These are phyloP conservation scores for Drosophila nigromelanica DNA, from an alignment of 1,140 invertebrate genomes.

Conservation along the genomic window DNA sequence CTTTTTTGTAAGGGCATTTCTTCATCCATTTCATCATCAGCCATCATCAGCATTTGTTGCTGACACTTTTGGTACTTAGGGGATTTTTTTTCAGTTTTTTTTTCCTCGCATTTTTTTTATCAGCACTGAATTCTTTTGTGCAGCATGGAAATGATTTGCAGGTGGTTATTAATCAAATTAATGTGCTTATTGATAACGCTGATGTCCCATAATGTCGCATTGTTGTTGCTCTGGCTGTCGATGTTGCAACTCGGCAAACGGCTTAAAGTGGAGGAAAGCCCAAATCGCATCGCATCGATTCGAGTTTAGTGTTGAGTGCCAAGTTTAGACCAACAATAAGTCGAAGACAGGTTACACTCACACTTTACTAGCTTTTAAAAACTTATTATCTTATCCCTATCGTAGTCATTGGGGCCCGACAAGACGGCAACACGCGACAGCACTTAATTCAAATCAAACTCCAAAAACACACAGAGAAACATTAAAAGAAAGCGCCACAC, in stretches of 20 bases:
- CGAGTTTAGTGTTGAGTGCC: not conserved
- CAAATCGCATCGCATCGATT: not conserved
- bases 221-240: constrained; percentile 24
- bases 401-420: constrained; percentile 38
- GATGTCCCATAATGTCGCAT: constrained; percentile 60
- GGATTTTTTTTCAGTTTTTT: constrained; percentile 20
- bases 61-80: constrained; percentile 78
- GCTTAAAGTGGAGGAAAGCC: constrained; percentile 46
- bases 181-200: constrained; percentile 81
- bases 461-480: constrained; percentile 22
- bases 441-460: constrained; percentile 72
- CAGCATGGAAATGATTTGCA: constrained; percentile 80
- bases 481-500: constrained; percentile 66
- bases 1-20: constrained; percentile 71
- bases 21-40: constrained; percentile 51
- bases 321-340: constrained; percentile 6
- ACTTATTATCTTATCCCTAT: constrained; percentile 73
- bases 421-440: constrained; percentile 57
- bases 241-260: constrained; percentile 26
- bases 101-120: constrained; percentile 47
- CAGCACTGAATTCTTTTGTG: constrained; percentile 63
- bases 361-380: constrained; percentile 73
- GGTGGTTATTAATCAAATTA: constrained; percentile 84
- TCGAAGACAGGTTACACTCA: constrained; percentile 47
- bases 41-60: constrained; percentile 80